phyloP scores from a whole-genome alignment of 2,797 vertebrate species.

The Orestias chungarensis region DNA sequence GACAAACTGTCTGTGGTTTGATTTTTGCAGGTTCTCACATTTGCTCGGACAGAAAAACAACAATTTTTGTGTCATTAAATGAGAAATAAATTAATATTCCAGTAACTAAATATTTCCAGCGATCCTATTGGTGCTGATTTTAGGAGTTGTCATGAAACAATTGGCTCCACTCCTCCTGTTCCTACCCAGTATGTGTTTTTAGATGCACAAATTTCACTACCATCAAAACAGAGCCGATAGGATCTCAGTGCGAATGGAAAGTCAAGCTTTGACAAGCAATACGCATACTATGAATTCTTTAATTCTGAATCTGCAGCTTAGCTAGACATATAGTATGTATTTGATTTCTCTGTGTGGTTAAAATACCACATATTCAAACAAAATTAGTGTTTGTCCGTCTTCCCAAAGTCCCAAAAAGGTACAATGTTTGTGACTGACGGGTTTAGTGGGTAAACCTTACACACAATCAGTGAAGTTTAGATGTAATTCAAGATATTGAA shows the following conservation, averaged over 20 bases:
- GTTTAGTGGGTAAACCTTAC: no score
- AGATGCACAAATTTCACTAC: constrained; percentile 1
- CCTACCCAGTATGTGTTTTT: not conserved
- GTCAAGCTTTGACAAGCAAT: constrained; percentile 6
- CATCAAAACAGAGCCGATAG: not conserved
- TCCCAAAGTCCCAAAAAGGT: not conserved
- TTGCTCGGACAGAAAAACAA: not conserved
- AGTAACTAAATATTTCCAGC: not conserved
- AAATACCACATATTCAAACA: not conserved
- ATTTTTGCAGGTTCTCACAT: constrained; percentile 10
- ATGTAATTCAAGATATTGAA: no score
- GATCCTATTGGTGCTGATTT: not conserved
- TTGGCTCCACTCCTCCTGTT: not conserved
- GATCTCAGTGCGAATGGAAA: not conserved
- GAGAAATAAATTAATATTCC: not conserved
- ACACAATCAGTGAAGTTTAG: no score
- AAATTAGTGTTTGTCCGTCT: not conserved
- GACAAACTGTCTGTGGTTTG: constrained; percentile 1
- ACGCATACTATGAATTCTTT: not conserved
- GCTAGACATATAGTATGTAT: not conserved
- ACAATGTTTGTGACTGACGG: not conserved
- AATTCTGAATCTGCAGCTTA: not conserved
- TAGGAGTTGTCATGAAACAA: not conserved
- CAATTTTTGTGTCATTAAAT: not conserved
- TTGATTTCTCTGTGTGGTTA: not conserved